Evolutionary conservation across 2,797 vertebrate genomes (phyloP).

Genomic region (Aplochiton taeniatus): DNA sequence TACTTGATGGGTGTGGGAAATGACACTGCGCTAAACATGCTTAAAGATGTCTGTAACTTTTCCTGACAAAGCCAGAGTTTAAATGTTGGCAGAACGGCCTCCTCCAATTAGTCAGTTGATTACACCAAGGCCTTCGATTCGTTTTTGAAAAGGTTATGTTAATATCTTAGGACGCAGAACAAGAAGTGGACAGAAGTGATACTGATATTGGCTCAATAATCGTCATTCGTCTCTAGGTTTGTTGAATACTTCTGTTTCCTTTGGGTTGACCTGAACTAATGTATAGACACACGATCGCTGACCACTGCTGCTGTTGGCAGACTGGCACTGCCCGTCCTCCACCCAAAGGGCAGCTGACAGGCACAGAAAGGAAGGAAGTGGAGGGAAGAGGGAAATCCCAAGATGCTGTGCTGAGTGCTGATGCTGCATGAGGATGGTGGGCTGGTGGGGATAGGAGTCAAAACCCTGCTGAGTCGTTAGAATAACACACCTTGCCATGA

Average conservation of each 20-base stretch:
- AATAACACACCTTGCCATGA: slow-evolving; percentile 33
- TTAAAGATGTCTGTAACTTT: slow-evolving; percentile 1
- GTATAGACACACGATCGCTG: slow-evolving; percentile 43
- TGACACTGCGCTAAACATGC: background rate
- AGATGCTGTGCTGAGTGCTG: slow-evolving; percentile 49
- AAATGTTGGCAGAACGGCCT: no score
- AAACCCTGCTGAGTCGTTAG: slow-evolving; percentile 29
- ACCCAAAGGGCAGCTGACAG: slow-evolving; percentile 7
- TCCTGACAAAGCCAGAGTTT: no score
- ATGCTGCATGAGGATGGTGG: slow-evolving; percentile 49
- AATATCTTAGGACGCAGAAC: background rate
- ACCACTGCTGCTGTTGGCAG: slow-evolving; percentile 61
- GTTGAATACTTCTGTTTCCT: slow-evolving; percentile 38
- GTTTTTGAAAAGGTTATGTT: no score
- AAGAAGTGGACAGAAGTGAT: slow-evolving; percentile 15
- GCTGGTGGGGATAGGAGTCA: slow-evolving; percentile 23
- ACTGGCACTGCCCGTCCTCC: background rate
- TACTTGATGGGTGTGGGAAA: slow-evolving; percentile 21
- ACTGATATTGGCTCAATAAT: background rate
- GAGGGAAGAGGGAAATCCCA: slow-evolving; percentile 55
- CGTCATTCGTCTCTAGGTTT: background rate
- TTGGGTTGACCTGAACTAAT: slow-evolving; percentile 39
- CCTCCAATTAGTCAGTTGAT: no score
- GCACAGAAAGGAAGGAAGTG: slow-evolving; percentile 49
- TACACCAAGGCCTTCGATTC: no score